phyloP scores from a whole-genome alignment of 2,797 vertebrate genomes.

The Thaleichthys pacificus region DNA sequence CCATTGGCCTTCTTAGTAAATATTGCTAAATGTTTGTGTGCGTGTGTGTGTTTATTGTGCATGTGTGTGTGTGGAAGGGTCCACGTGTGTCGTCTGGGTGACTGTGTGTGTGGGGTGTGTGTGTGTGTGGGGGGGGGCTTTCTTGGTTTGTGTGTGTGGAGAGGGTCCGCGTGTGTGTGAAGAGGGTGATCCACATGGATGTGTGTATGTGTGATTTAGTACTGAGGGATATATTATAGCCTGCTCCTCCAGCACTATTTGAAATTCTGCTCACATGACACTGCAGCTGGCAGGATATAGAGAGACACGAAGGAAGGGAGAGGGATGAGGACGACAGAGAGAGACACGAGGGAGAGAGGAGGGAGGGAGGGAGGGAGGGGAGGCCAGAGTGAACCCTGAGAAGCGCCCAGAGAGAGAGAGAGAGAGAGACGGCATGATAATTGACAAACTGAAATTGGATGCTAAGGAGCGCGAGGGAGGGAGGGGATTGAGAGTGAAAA shows the following conservation, averaged over 20 bases:
- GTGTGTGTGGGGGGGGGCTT: background rate
- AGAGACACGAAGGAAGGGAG: slow-evolving; percentile 12
- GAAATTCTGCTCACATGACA: slow-evolving; percentile 66
- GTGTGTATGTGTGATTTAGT: slow-evolving; percentile 34
- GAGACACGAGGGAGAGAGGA: slow-evolving; percentile 17
- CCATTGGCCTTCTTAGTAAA: too few species aligned
- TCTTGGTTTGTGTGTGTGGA: background rate
- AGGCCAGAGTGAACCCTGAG: background rate
- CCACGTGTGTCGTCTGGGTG: slow-evolving; percentile 3
- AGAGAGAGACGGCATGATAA: slow-evolving; percentile 30
- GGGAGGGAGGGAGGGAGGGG: slow-evolving; percentile 22
- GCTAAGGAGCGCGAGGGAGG: slow-evolving; percentile 33
- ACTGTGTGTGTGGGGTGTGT: slow-evolving; percentile 8
- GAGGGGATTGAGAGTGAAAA: background rate
- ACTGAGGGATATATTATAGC: slow-evolving; percentile 36
- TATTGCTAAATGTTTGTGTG: background rate
- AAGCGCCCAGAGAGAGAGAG: slow-evolving; percentile 7
- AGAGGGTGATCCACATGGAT: slow-evolving; percentile 6
- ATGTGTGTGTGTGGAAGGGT: slow-evolving; percentile 1
- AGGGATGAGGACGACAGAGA: slow-evolving; percentile 17
- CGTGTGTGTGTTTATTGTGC: background rate
- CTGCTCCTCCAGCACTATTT: slow-evolving; percentile 39
- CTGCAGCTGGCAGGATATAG: slow-evolving; percentile 52
- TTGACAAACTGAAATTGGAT: slow-evolving; percentile 47
- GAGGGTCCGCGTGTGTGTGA: slow-evolving; percentile 3